These are phyloP conservation scores for Temnothorax nylanderi DNA, from an alignment of 1,140 invertebrate species.

Conservation along the genomic window DNA sequence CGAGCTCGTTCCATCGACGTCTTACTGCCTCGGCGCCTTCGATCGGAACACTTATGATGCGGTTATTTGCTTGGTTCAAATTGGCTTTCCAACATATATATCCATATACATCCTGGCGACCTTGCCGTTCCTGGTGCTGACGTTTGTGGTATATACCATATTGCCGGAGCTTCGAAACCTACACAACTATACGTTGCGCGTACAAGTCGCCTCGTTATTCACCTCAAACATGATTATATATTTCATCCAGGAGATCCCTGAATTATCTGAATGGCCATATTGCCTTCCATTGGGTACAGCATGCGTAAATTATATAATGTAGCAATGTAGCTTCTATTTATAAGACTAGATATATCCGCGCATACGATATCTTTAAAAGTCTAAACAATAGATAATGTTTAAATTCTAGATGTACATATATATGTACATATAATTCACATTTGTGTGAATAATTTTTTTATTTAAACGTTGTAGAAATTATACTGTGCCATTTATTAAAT, in stretches of 20 bases:
- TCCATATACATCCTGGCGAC: constrained; percentile 84
- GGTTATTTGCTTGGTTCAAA: constrained; percentile 37
- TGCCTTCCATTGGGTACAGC: constrained; percentile 85
- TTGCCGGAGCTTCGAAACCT: constrained; percentile 86
- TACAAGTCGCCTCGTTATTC: constrained; percentile 84
- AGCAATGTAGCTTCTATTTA: neutral
- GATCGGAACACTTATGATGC: constrained; percentile 50
- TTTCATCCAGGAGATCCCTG: constrained; percentile 74
- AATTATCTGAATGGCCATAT: constrained; percentile 79
- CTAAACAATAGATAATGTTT: neutral
- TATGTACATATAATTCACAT: neutral
- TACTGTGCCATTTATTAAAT: neutral
- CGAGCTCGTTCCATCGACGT: neutral
- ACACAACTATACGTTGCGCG: constrained; percentile 85
- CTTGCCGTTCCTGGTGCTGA: constrained; percentile 85
- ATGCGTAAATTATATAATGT: neutral
- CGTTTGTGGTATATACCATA: constrained; percentile 85
- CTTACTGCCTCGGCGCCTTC: constrained; percentile 68
- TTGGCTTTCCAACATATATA: constrained; percentile 8
- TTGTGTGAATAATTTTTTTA: neutral
- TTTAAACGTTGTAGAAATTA: neutral
- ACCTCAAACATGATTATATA: constrained; percentile 84
- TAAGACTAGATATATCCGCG: neutral
- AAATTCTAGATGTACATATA: neutral
- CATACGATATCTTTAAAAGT: neutral